phyloP scores from a whole-genome alignment of 2,113 vertebrate species.

The Ceyx cyanopectus region DNA sequence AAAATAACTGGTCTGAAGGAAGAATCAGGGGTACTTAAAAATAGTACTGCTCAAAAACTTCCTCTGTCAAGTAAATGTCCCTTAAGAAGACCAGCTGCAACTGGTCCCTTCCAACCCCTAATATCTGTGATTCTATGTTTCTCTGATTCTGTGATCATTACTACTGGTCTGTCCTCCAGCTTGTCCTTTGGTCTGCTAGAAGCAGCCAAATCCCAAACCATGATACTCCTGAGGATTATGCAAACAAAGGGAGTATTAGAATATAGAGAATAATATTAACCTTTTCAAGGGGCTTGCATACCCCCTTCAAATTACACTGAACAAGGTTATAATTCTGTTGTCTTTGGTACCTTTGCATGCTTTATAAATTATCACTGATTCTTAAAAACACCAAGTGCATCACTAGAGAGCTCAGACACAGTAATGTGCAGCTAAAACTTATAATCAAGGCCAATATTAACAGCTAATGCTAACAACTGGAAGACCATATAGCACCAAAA shows the following conservation, averaged over 20 bases:
- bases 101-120: too few species aligned
- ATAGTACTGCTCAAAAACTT: neutral
- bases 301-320: neutral
- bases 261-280: neutral
- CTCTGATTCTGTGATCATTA: too few species aligned
- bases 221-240: neutral
- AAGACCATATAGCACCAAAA: neutral
- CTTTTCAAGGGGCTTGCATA: neutral
- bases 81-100: neutral
- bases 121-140: too few species aligned
- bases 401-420: neutral
- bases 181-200: neutral
- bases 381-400: neutral
- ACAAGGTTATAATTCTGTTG: neutral
- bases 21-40: neutral
- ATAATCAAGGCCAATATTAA: neutral
- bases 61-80: neutral
- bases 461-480: neutral
- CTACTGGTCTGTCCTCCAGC: neutral
- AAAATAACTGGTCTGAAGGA: neutral
- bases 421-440: neutral
- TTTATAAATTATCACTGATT: neutral
- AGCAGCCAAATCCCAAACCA: neutral
- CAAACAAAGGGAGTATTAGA: slow-evolving; percentile 26
- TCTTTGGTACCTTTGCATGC: neutral